Evolutionary conservation across 2,797 vertebrate species (phyloP).

Genomic region (Gouania willdenowi): DNA sequence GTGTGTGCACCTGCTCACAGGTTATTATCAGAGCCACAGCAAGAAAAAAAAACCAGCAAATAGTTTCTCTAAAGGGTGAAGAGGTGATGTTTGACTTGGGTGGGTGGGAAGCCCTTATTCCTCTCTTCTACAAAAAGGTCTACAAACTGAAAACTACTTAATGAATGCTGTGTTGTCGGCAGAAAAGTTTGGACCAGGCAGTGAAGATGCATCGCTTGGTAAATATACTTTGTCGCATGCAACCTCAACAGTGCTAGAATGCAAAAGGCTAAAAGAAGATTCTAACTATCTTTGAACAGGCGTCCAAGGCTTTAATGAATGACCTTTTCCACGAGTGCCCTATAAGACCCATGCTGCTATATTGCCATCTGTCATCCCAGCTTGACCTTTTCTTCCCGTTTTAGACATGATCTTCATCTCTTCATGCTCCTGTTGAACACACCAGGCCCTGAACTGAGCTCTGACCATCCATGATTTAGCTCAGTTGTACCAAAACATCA

Average conservation of each 20-base stretch:
- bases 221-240: not conserved
- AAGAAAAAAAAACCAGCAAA: conserved; percentile 34
- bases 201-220: not conserved
- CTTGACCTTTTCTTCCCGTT: conserved; percentile 43
- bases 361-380: conserved; percentile 25
- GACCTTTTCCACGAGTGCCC: conserved; percentile 31
- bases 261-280: conserved; percentile 2
- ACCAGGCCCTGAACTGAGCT: not conserved
- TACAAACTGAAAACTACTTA: not conserved
- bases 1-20: conserved; percentile 18
- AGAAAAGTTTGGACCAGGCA: not conserved
- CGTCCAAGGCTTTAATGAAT: conserved; percentile 1
- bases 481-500: conserved; percentile 42
- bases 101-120: conserved; percentile 42
- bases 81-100: conserved; percentile 5
- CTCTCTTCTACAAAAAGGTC: not conserved
- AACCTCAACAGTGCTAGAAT: not conserved
- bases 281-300: not conserved
- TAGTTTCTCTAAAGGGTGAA: conserved; percentile 14
- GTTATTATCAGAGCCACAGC: conserved; percentile 29
- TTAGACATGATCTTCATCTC: conserved; percentile 33
- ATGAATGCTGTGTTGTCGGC: not conserved
- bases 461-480: not conserved
- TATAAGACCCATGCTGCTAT: conserved; percentile 11
- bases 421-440: conserved; percentile 30